Evolutionary conservation across 2,113 vertebrate species (phyloP), one percentile per base, ranked within the genome.

Genomic region (Aphyosemion australe): DNA sequence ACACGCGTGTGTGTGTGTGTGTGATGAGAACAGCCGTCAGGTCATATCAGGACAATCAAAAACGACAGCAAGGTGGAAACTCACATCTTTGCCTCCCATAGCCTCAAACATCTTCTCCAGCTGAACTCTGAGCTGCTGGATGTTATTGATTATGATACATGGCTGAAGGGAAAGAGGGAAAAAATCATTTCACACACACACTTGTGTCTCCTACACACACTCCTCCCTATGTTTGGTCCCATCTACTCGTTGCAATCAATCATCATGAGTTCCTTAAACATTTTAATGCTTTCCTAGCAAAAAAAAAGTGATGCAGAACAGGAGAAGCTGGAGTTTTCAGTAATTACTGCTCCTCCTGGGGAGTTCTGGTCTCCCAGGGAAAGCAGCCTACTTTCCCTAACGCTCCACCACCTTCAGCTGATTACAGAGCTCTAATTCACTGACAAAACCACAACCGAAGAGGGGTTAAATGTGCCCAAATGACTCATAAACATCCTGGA

Each of bases 91-190:
- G 15, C 96, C 96, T 70, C 97, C 96, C 97, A 99, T 99, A 72
- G 96, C 97, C 82, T 99, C 96, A 48, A 99, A 99, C 96, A 99
- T 99, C 92, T 98, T 99, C 90, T 99, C 97, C 4, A 99, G 83
- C 88, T 99, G 97, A 26, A 99, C 97, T 1, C 96, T 92, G 15
- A 99, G 93, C 87, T 99, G 97, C 87, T 99, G 97, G 39, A 98
- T 98, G 88, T 99, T 99, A 88, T 99, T 99, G 94, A 99, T 99
- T 87, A 99, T 94, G 91, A 99, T 97, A 81, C 97, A 98, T 71
- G 95, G 94, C 95, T 96, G 72, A 54, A 56, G 74, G 69, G 60
- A 54, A 47, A 75, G 47, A 72, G 16, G 13, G 19, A 62, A 49
- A n/a, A 61, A 62, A 67, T 60, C 59, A 75, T 74, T 63, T 49